These are phyloP conservation scores for Heliconius erato DNA, from an alignment of 2,888 invertebrate species.

Conservation along the genomic window DNA sequence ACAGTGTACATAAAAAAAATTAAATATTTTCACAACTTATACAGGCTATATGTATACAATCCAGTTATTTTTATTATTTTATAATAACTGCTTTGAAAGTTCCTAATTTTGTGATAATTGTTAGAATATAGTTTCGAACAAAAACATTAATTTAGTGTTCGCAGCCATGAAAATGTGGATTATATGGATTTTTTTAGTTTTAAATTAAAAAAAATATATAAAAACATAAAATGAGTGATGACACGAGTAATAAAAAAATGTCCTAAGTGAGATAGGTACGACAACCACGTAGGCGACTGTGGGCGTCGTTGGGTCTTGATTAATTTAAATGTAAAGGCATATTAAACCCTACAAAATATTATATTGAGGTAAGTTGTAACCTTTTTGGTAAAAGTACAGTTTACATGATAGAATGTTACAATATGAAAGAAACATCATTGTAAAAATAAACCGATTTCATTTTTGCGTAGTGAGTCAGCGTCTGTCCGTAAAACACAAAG, in stretches of 20 bases:
- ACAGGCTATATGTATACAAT: no score
- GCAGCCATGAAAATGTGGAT: no score
- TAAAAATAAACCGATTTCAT: not conserved
- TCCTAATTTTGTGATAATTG: no score
- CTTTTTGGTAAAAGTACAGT: not conserved
- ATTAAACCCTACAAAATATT: not conserved
- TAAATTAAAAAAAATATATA: not conserved
- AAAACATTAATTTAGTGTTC: no score
- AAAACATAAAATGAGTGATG: not conserved
- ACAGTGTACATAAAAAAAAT: no score
- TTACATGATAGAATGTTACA: not conserved
- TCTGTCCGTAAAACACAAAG: not conserved
- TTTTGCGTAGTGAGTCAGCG: not conserved
- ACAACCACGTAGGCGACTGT: slow-evolving; percentile 16
- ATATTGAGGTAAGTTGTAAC: not conserved
- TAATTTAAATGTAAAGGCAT: not conserved
- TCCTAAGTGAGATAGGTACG: slow-evolving; percentile 9
- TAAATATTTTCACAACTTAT: no score
- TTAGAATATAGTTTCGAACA: no score
- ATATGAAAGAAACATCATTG: not conserved
- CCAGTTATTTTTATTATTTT: no score
- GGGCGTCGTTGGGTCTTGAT: not conserved
- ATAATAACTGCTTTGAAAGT: no score
- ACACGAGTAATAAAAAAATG: not conserved
- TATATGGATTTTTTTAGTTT: no score